These are phyloP conservation scores for Acronicta alni DNA, from an alignment of 2,888 invertebrate genomes.

Conservation along the genomic window DNA sequence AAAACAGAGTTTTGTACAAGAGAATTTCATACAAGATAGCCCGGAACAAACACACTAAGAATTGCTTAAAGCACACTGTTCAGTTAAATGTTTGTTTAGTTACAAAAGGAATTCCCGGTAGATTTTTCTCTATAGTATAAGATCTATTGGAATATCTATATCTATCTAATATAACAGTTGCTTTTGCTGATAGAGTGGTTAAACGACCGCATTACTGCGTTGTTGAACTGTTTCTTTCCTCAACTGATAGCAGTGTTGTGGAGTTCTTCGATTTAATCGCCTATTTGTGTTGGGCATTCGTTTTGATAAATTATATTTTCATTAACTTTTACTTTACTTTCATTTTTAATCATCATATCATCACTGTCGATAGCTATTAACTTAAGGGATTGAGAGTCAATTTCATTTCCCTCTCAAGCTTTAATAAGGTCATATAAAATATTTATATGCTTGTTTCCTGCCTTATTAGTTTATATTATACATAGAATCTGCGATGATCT, in stretches of 20 bases:
- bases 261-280: too few species aligned
- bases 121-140: conserved; percentile 5
- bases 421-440: too few species aligned
- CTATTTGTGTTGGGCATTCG: too few species aligned
- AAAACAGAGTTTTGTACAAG: conserved; percentile 6
- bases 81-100: conserved; percentile 12
- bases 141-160: conserved; percentile 13
- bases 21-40: conserved; percentile 24
- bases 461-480: too few species aligned
- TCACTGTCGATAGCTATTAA: too few species aligned
- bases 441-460: too few species aligned
- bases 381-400: too few species aligned
- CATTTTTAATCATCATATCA: too few species aligned
- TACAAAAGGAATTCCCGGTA: conserved; percentile 3
- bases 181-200: conserved; percentile 2
- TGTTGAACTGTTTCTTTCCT: neutral
- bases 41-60: conserved; percentile 12
- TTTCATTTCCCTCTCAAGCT: too few species aligned
- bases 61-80: conserved; percentile 12
- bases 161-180: neutral
- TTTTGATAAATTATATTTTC: too few species aligned
- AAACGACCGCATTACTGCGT: neutral
- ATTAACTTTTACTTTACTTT: too few species aligned
- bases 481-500: too few species aligned
- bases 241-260: neutral